These are phyloP conservation scores for Lepidurus apus DNA, from an alignment of 1,140 invertebrate species.

Conservation along the genomic window DNA sequence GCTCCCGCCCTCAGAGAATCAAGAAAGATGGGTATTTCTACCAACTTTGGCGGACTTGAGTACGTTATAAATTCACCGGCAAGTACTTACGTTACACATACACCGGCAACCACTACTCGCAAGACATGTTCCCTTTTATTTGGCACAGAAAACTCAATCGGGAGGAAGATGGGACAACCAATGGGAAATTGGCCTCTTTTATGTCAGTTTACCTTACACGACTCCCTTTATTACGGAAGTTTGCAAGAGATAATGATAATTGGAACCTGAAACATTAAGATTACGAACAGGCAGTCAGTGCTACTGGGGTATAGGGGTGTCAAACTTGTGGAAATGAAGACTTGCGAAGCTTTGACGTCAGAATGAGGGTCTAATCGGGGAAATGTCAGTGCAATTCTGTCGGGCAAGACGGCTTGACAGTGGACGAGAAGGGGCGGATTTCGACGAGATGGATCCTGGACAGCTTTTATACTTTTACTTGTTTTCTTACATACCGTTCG, in stretches of 20 bases:
- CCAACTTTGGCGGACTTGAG: not conserved
- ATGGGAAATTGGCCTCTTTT: not conserved
- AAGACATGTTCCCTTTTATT: not conserved
- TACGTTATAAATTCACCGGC: not conserved
- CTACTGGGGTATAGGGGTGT: not conserved
- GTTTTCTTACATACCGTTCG: not conserved
- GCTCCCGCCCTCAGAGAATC: not conserved
- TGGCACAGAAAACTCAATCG: not conserved
- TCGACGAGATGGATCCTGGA: not conserved
- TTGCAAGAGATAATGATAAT: not conserved
- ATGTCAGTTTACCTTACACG: not conserved
- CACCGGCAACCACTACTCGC: not conserved
- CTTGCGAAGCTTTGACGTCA: not conserved
- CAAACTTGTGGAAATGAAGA: not conserved
- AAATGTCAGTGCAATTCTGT: not conserved
- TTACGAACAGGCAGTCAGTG: not conserved
- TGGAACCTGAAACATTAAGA: not conserved
- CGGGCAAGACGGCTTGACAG: not conserved
- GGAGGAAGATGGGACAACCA: not conserved
- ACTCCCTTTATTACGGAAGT: not conserved
- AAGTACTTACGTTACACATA: not conserved
- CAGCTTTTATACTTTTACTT: not conserved
- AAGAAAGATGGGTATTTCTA: not conserved
- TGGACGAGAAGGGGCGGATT: not conserved
- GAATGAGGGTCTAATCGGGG: not conserved